Conservation (phyloP, 2,113 vertebrate species). For the Telmatochromis brichardi region DNA sequence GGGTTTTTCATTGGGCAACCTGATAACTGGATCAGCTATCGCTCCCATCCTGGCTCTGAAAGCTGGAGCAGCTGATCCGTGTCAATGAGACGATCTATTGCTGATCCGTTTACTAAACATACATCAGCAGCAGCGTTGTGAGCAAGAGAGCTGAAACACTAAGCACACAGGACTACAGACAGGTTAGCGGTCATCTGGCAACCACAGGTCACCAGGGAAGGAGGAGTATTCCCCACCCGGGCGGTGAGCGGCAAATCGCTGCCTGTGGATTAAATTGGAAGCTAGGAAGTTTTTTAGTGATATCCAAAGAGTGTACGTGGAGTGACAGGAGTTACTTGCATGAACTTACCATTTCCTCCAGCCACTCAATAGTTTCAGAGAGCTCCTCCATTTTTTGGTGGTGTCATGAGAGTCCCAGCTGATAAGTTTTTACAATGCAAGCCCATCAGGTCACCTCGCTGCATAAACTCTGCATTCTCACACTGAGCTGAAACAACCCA, state of each 20-base stretch:
- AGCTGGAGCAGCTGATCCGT: background rate
- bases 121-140: background rate
- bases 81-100: background rate
- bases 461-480: background rate
- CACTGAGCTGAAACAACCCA: background rate
- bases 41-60: background rate
- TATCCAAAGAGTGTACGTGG: accelerated
- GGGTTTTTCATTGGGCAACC: background rate
- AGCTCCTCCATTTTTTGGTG: background rate
- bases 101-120: background rate
- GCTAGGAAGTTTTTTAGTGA: no score
- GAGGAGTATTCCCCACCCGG: background rate
- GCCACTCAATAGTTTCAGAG: no score
- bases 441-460: background rate
- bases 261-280: background rate
- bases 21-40: background rate
- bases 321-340: background rate
- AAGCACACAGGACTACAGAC: background rate
- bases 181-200: background rate
- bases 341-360: background rate
- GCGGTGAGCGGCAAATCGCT: background rate
- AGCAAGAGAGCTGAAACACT: background rate
- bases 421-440: background rate
- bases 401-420: background rate
- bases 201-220: background rate